Evolutionary conservation across 2,113 vertebrate genomes (phyloP), one percentile per base, ranked within the genome.

Genomic region (Fulica atra): DNA sequence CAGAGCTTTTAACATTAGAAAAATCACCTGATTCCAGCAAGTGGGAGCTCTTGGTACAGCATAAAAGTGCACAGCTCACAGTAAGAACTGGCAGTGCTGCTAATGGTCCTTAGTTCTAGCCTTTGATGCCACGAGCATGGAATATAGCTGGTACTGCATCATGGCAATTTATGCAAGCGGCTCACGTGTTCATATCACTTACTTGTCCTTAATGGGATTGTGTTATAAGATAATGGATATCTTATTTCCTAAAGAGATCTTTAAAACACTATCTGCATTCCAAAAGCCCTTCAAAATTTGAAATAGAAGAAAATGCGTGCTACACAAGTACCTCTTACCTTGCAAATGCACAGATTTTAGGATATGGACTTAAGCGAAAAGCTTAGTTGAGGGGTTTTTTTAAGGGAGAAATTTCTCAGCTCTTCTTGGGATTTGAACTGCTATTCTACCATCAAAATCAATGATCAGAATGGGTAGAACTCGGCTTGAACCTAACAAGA

Each of bases 171-270:
- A 76, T 85, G 59, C 78, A 94, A 87, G 84, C 38, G 24, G n/a
- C 54, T 85, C 81, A 80, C 7, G 4, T 1, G 0, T 86, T 73
- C 36, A 16, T n/a, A 23, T 54, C 77, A 40, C 69, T 78, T 71
- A 63, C 60, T 87, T 79, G 80, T 57, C 65, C 57, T 91, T 90
- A 92, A 81, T 79, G 69, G 40, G 77, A 50, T 56, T 91, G 48
- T 84, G 63, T 76, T 94, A 91, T 53, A 85, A 84, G 80, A 89
- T 76, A 96, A 90, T 46, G 72, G 57, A 20, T 86, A 53, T 60
- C 40, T 92, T 91, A 50, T 81, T 95, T 96, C 65, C 61, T 81
- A 63, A 72, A n/a, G 86, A 96, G 64, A 50, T 84, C 61, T 91
- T 93, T 92, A 87, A 94, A 95, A 65, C 17, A 24, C 23, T 70